Base-by-base conservation (phyloP, 2,888 invertebrate genomes). In the Nowickia ferox region DNA sequence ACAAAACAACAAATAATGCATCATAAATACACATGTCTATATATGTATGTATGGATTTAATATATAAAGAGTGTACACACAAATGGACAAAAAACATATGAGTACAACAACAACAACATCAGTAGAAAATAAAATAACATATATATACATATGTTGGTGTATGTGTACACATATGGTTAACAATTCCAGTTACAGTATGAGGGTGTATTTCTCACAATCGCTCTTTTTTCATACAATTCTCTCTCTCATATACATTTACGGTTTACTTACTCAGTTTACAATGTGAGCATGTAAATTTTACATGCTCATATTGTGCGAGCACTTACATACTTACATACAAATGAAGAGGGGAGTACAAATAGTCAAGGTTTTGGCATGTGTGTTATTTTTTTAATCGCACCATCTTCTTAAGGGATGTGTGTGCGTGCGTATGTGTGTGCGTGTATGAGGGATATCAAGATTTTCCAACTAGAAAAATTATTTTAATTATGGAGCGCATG, bases 391-490 rank as follows among this genome's bases (percentile, higher is more conserved):
- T 22, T 30, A 46, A 15, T 72, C 69, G 59, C 66, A 61, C 44
- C 57, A 59, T 74, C 48, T 42, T 51, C 55, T 63, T 71, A 55
- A 69, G 53, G 69, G 61, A 42, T 74, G 48, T 57, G 30, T 63
- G 44, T 19, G 44, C 59, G 40, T 46, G 5, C 55, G 44, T 48
- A 42, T 19, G 66, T 51, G 63, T 46, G 19, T 65, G 65, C 40
- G 13, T 40, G 8, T 40, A 44, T 22, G 11, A 48, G 42, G 40
- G 8, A 72, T 65, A 55, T 59, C 19, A 63, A 81, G 51, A 46
- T 85, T 68, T 77, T 77, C 66, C 72, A 68, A 69, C 57, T 74
- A 63, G 81, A 69, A 69, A 82, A 76, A 84, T 79, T 17, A 48
- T 6, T 6, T 51, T 8, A 42, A 48, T 68, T n/a, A 30, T 40